Conservation (phyloP, 1,140 invertebrate genomes). For the Ceratina japonica region DNA sequence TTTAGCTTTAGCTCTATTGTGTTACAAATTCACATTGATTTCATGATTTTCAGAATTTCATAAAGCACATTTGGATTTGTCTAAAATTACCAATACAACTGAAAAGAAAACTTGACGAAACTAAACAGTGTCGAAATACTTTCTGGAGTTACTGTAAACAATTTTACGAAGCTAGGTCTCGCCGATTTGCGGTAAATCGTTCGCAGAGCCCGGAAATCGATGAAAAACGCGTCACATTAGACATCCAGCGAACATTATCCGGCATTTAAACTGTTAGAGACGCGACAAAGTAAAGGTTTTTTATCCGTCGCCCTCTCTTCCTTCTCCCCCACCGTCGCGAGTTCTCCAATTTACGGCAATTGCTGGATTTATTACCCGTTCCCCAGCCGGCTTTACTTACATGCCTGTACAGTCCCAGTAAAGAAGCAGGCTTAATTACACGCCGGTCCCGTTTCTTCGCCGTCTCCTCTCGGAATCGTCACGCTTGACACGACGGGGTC, state of each 20-base stretch:
- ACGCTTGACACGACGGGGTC: slow-evolving; percentile 44
- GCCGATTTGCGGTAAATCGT: too few relatives aligned
- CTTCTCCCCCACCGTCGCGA: slow-evolving; percentile 8
- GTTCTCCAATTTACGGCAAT: slow-evolving; percentile 63
- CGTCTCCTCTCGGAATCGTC: slow-evolving; percentile 43
- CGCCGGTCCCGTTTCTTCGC: background rate
- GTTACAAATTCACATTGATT: too few relatives aligned
- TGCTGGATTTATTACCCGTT: slow-evolving; percentile 65
- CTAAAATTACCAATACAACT: too few relatives aligned
- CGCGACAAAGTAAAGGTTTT: slow-evolving; percentile 40
- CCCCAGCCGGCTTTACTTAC: slow-evolving; percentile 32
- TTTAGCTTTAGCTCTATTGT: too few relatives aligned
- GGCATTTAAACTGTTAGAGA: background rate
- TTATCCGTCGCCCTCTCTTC: slow-evolving; percentile 16
- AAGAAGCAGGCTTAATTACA: slow-evolving; percentile 56
- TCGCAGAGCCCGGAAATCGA: background rate
- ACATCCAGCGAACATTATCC: background rate
- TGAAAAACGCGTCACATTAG: background rate
- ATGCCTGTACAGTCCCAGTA: slow-evolving; percentile 39
- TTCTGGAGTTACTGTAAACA: too few relatives aligned
- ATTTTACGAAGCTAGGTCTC: too few relatives aligned
- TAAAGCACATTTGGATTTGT: too few relatives aligned
- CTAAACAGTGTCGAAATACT: too few relatives aligned
- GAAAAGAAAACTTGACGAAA: too few relatives aligned
- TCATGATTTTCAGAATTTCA: too few relatives aligned